These are phyloP conservation scores for Taxidea taxus DNA, from an alignment of 2,113 vertebrate species.

Conservation along the genomic window DNA sequence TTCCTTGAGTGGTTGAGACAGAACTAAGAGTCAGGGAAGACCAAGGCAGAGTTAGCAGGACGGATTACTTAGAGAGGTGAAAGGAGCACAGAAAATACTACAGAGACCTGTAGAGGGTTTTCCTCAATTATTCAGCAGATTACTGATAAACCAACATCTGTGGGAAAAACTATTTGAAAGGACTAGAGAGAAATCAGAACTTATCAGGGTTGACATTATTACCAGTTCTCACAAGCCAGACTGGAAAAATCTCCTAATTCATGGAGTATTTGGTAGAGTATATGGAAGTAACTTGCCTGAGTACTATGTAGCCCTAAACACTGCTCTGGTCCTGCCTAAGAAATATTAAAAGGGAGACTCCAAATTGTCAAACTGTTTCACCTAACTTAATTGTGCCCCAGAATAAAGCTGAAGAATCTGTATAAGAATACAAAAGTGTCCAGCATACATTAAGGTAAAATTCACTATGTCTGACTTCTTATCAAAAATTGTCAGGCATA, in stretches of 20 bases:
- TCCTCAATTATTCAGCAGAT: neutral
- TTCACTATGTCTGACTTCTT: neutral
- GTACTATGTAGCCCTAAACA: neutral
- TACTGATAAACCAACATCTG: neutral
- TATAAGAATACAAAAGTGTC: neutral
- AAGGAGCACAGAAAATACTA: neutral
- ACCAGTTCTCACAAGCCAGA: neutral
- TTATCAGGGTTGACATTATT: neutral
- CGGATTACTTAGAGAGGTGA: neutral
- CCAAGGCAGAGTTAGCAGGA: neutral
- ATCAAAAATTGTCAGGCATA: neutral
- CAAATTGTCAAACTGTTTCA: neutral
- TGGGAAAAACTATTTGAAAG: neutral
- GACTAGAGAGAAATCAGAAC: neutral
- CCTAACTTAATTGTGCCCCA: neutral
- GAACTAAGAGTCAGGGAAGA: neutral
- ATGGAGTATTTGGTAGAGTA: neutral
- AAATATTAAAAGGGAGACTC: neutral
- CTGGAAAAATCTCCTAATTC: constrained; percentile 18
- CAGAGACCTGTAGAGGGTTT: neutral
- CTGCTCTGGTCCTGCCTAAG: neutral
- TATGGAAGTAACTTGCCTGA: neutral
- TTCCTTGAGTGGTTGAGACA: neutral
- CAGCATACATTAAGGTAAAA: neutral
- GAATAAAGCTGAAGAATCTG: neutral